phyloP scores from a whole-genome alignment of 2,888 invertebrate genomes.

The Griposia aprilina region DNA sequence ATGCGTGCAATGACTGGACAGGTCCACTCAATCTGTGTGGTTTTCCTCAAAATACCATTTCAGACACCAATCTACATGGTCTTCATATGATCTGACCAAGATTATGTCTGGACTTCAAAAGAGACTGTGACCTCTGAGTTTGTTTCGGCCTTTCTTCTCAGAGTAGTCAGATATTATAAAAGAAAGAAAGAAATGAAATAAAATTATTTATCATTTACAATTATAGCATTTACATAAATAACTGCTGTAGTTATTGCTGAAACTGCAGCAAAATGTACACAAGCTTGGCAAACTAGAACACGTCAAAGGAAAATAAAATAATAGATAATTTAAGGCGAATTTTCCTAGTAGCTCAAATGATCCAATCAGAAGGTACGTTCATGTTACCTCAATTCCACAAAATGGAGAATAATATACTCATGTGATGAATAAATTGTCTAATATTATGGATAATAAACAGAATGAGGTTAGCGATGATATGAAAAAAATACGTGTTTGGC shows the following conservation, averaged over 20 bases:
- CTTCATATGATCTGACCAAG: too few relatives aligned
- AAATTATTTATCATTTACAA: not conserved
- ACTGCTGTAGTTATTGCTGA: not conserved
- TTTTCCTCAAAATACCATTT: too few relatives aligned
- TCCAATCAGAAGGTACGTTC: not conserved
- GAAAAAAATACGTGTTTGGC: not conserved
- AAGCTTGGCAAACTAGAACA: not conserved
- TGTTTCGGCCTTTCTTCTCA: too few relatives aligned
- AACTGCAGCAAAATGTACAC: not conserved
- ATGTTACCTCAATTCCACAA: slow-evolving; percentile 4
- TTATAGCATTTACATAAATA: not conserved
- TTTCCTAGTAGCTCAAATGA: not conserved
- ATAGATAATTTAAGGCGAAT: not conserved
- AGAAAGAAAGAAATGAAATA: too few relatives aligned
- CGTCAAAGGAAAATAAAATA: not conserved
- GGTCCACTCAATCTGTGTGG: too few relatives aligned
- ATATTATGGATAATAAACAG: not conserved
- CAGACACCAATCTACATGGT: too few relatives aligned
- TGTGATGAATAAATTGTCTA: not conserved
- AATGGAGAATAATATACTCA: slow-evolving; percentile 1
- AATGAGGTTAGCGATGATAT: slow-evolving; percentile 18
- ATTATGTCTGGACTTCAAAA: too few relatives aligned
- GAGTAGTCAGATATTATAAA: too few relatives aligned
- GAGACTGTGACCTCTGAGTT: too few relatives aligned
- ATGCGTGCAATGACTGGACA: too few relatives aligned